Percentiles rank a stretch among this genome's conserved stretches.
Evolutionary conservation across 2,797 vertebrate species (phyloP).

Genomic region (Austrolebias charrua): DNA sequence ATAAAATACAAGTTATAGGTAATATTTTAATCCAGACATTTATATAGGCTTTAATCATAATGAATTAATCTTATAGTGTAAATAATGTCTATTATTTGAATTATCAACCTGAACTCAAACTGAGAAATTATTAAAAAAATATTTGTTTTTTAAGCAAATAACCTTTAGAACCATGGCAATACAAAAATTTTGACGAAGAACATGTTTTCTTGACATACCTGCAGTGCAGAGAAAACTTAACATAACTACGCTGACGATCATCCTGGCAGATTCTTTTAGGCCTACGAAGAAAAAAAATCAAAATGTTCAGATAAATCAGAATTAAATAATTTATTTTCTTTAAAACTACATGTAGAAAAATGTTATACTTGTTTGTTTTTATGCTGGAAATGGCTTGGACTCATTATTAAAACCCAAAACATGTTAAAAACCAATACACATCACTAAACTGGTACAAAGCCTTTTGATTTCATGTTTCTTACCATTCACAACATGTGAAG

Average conservation of each 20-base stretch:
- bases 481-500: too few relatives aligned
- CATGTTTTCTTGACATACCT: slow-evolving; percentile 61
- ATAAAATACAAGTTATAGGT: slow-evolving; percentile 4
- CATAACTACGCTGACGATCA: slow-evolving; percentile 41
- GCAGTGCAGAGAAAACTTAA: slow-evolving; percentile 68
- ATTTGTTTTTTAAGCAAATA: background rate
- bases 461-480: too few relatives aligned
- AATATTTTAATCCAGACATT: background rate
- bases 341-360: background rate
- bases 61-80: background rate
- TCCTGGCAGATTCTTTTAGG: slow-evolving; percentile 54
- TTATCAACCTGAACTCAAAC: too few relatives aligned
- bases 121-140: background rate
- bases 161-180: background rate
- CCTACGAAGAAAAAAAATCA: slow-evolving; percentile 51
- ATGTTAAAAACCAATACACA: too few relatives aligned
- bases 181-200: background rate
- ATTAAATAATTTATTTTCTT: background rate
- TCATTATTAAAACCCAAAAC: too few relatives aligned
- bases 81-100: background rate
- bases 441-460: too few relatives aligned
- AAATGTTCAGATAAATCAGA: background rate
- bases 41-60: background rate
- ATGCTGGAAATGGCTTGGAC: too few relatives aligned
- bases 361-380: too few relatives aligned